Evolutionary conservation across 2,797 vertebrate species (phyloP).

Genomic region (Dendrocincla tyrannina): DNA sequence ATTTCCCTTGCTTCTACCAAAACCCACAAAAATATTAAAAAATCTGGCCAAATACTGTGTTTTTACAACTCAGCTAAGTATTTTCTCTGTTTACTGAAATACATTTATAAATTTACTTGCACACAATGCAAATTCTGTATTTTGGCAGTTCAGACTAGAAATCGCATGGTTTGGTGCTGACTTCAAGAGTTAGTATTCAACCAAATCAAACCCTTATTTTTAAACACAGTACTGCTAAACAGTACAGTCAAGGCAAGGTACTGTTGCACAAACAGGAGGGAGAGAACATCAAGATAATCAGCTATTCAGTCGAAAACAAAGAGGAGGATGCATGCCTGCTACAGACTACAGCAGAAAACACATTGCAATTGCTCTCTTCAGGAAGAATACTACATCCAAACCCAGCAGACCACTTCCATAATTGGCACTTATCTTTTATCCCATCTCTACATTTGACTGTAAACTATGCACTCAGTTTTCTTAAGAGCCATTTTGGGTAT

Average conservation of each 20-base stretch:
- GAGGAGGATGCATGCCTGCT: not conserved
- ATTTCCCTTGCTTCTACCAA: not conserved
- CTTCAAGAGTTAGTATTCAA: not conserved
- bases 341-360: not conserved
- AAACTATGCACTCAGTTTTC: not conserved
- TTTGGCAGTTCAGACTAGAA: not conserved
- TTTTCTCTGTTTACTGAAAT: not conserved
- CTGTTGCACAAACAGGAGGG: not conserved
- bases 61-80: not conserved
- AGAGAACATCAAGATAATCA: not conserved
- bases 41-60: not conserved
- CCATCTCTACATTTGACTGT: not conserved
- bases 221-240: not conserved
- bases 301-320: not conserved
- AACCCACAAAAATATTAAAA: not conserved
- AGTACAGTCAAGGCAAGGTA: not conserved
- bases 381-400: not conserved
- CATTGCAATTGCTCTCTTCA: not conserved
- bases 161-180: not conserved
- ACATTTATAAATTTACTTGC: not conserved
- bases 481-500: not conserved
- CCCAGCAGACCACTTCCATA: not conserved
- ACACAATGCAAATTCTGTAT: not conserved
- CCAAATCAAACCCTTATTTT: not conserved
- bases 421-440: not conserved